Base-by-base conservation (phyloP, 2,888 invertebrate genomes). In the Myopa testacea region DNA sequence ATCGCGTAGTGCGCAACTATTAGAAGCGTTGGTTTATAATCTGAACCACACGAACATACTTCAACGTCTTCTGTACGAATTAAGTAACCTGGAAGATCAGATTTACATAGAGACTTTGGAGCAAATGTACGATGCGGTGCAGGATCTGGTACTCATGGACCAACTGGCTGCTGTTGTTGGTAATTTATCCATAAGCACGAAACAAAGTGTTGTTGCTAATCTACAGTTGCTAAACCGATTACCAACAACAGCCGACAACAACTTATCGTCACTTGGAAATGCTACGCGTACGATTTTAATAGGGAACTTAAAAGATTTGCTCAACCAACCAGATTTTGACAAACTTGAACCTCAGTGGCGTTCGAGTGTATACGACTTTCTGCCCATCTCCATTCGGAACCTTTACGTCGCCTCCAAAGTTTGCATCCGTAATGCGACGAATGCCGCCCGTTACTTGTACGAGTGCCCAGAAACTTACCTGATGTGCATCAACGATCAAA, bases 401-500 rank as follows among this genome's bases (percentile, higher is more conserved):
- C 76, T 86, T 34, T 83, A 82, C 71, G 83, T 82, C 1, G 82
- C 84, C 1, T 77, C 80, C 8, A 85, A 84, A 65, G 76, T 86
- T 14, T 86, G 86, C 70, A 78, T 86, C n/a, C 81, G 81, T 26
- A 86, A 86, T 76, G 58, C 74, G 4, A 85, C 82, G 14, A 65
- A 82, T 19, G 65, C 67, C 16, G 80, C 81, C 70, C 79, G 72
- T 14, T 86, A 86, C 19, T 78, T 86, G 19, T 84, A 84, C 75
- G 86, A 86, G 76, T 86, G 87, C 26, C 81, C 85, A 4, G 81
- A 84, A 58, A 85, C 87, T 3, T 84, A 83, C 77, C 58, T 86
- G 52, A 83, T 86, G 69, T 86, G 86, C 81, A 85, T 81, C 14
- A 84, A 84, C 77, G 76, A 74, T 0, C 74, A 79, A 1, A 82